phyloP scores from a whole-genome alignment of 2,797 vertebrate genomes.

The Percopsis omiscomaycus region DNA sequence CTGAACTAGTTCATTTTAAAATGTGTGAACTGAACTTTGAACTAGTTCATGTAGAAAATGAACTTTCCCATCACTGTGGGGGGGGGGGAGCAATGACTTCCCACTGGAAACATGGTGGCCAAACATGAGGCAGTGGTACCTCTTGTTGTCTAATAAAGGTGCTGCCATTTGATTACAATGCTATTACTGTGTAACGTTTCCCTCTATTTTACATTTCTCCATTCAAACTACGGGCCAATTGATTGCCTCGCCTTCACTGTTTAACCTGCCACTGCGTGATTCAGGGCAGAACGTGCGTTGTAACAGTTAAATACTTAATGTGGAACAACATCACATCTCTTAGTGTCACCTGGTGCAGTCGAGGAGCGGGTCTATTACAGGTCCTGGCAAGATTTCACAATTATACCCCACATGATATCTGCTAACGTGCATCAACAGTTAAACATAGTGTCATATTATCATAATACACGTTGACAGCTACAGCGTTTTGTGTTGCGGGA shows the following conservation, averaged over 20 bases:
- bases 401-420: conserved; percentile 2
- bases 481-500: conserved; percentile 8
- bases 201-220: too few species aligned
- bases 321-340: not conserved
- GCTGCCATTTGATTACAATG: conserved; percentile 14
- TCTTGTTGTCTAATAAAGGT: conserved; percentile 29
- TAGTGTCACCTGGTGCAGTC: not conserved
- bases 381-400: conserved; percentile 1
- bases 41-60: too few species aligned
- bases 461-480: not conserved
- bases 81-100: conserved; percentile 66
- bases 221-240: not conserved
- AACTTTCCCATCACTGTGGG: too few species aligned
- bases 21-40: too few species aligned
- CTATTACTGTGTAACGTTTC: conserved; percentile 18
- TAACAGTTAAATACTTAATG: conserved; percentile 19
- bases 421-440: conserved; percentile 2
- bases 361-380: not conserved
- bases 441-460: not conserved
- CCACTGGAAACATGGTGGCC: conserved; percentile 42
- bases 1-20: too few species aligned
- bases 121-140: conserved; percentile 8
- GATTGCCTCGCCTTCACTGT: conserved; percentile 24
- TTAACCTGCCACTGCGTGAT: conserved; percentile 21
- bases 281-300: not conserved